Evolutionary conservation across 1,140 invertebrate genomes (phyloP), one percentile per base, ranked within the genome.

Genomic region (Centruroides vittatus): DNA sequence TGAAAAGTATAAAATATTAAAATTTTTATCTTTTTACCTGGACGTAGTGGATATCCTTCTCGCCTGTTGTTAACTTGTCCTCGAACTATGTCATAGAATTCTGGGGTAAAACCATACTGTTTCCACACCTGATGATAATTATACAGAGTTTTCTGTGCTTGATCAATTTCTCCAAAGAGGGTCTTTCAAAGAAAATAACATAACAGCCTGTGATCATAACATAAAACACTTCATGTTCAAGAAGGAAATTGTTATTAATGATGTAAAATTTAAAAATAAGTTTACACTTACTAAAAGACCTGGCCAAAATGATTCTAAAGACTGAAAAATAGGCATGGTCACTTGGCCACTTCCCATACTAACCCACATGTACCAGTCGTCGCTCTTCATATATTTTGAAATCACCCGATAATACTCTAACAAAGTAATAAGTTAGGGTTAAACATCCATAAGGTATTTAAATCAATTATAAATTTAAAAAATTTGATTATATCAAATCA

Each of bases 301-400:
- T 3, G 97, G 97, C 93, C 94, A 99, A 73, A 93, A 99, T 0
- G 95, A 89, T 78, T 99, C 96, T 9, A 99, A 77, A 0, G 93
- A 98, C 73, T 99, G 96, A 73, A 99, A 99, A 3, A 99, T 86
- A 0, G 96, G 93, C 63, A 98, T 76, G 4, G 94, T 96, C 3
- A 98, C 86, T 70, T 91, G 86, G 1, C 93, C 97, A 72, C 93
- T 91, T 10, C 84, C 82, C 68, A 71, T 69, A 57, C 67, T 63
- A 13, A 71, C 70, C 63, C 66, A 68, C 36, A 71, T 57, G 47
- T 65, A 70, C 77, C 80, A 81, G 72, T 98, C 94, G 69, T 94
- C 92, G 68, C 86, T 84, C 64, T 88, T 86, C 68, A 98, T 76
- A 70, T 98, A 88, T 68, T 91, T 89, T 61, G 82, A 78, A 51